Base-by-base conservation (phyloP, 2,797 vertebrate genomes). In the Aphelocoma californica region DNA sequence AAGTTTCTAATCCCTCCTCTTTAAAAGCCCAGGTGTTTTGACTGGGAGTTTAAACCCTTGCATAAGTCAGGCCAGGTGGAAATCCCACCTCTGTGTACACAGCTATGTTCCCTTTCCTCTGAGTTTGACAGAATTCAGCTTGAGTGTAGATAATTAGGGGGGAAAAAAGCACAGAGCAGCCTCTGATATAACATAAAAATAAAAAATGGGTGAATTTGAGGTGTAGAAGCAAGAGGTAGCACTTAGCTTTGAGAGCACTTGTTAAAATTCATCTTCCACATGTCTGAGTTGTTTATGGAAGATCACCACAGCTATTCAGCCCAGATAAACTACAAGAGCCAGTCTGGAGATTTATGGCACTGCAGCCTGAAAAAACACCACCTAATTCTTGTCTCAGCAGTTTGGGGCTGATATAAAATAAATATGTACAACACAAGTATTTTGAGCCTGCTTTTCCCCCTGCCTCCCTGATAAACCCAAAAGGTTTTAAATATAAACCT, bases 261-360 rank as follows among this genome's bases (percentile, higher is more conserved):
- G 5, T 91, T 94, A 88, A 92, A 94, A 91, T 91, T 86, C 47
- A 75, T 94, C 77, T 92, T 91, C 65, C 77, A 62, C 66, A 9
- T 44, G n/a, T 57, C 88, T 29, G n/a, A 67, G 48, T 82, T 95
- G 74, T 95, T 92, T 90, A 81, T 62, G 77, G 56, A 58, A 50
- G 93, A 84, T 86, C 87, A 75, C 67, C 67, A 54, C 66, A 78
- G 73, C 65, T 91, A 67, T 85, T 91, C 83, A 86, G 34, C 79
- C 65, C 64, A 42, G 69, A 32, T 93, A 91, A 95, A 93, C 94
- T 77, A 77, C 74, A 93, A 92, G 62, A 61, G 77, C 71, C 87
- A 56, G 26, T 17, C 44, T 53, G 78, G n/a, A 83, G 79, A 92
- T 89, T 50, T 72, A 85, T 84, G 70, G 31, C 38, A 38, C 34